Evolutionary conservation across 37 sponge, comb jelly and placozoan species (phyloP).

Genomic region (Bolinopsis microptera): DNA sequence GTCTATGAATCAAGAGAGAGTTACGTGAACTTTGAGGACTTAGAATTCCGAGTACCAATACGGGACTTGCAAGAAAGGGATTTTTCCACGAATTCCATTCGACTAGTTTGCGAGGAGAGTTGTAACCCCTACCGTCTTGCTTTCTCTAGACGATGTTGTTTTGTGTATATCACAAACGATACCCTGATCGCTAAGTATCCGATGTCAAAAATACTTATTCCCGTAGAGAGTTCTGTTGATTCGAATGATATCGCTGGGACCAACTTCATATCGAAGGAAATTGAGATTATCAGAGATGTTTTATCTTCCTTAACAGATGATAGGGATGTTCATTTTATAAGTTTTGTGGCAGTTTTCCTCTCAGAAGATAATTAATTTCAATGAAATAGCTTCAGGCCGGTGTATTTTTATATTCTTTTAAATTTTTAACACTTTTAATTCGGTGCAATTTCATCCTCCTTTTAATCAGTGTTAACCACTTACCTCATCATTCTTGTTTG

Average conservation of each 20-base stretch:
- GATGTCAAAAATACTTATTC: not conserved
- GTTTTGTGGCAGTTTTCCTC: not conserved
- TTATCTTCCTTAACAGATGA: not conserved
- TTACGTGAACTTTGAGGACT: not conserved
- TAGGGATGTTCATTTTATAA: not conserved
- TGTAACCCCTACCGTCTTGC: not conserved
- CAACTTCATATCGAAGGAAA: not conserved
- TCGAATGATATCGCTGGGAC: not conserved
- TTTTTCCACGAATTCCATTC: not conserved
- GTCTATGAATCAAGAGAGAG: constrained; percentile 2
- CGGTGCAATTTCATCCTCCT: too few relatives aligned
- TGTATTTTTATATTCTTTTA: not conserved
- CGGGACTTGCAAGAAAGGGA: not conserved
- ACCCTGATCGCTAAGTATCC: not conserved
- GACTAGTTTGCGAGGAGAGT: not conserved
- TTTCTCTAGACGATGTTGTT: not conserved
- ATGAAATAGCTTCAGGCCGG: too few relatives aligned
- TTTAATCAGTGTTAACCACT: too few relatives aligned
- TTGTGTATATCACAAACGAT: not conserved
- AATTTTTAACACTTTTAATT: not conserved
- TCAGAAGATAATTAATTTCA: not conserved
- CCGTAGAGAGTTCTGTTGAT: not conserved
- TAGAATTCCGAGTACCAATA: not conserved
- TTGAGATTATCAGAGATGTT: not conserved
- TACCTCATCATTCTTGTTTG: too few relatives aligned